These are phyloP conservation scores for Protobothrops mucrosquamatus DNA, from an alignment of 2,113 vertebrate species.

Conservation along the genomic window DNA sequence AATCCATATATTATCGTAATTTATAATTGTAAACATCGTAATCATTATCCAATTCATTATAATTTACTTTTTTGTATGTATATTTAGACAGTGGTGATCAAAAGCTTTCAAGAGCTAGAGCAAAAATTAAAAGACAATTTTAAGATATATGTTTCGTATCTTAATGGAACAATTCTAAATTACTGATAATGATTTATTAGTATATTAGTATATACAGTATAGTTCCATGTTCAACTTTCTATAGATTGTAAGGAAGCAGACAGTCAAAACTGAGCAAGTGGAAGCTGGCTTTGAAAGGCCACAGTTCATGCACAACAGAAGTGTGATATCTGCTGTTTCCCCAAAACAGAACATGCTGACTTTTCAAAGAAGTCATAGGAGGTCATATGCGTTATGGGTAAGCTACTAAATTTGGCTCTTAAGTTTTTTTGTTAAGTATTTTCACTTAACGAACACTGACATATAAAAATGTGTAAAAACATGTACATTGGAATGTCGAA, in stretches of 20 bases:
- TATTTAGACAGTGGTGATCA: conserved; percentile 17
- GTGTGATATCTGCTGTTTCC: conserved; percentile 60
- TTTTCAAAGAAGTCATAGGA: conserved; percentile 59
- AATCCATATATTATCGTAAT: not conserved
- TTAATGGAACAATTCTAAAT: not conserved
- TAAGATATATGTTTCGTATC: not conserved
- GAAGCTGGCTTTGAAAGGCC: conserved; percentile 81
- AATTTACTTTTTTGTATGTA: not conserved
- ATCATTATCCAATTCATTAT: not conserved
- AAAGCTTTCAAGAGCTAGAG: not conserved
- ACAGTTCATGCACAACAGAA: conserved; percentile 62
- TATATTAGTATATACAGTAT: too few species aligned
- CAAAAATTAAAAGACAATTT: conserved; percentile 6
- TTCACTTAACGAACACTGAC: not conserved
- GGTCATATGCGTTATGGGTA: conserved; percentile 81
- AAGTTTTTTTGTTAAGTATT: fast-evolving
- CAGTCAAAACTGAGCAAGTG: conserved; percentile 73
- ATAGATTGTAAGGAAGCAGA: conserved; percentile 91
- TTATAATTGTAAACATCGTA: not conserved
- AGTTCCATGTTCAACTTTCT: not conserved
- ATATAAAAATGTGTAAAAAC: fast-evolving
- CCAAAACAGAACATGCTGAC: conserved; percentile 64
- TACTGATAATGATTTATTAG: not conserved
- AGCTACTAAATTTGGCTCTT: conserved; percentile 48
- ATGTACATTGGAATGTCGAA: not conserved